Conservation (phyloP, 2,888 invertebrate genomes). For the Agrotis segetum region DNA sequence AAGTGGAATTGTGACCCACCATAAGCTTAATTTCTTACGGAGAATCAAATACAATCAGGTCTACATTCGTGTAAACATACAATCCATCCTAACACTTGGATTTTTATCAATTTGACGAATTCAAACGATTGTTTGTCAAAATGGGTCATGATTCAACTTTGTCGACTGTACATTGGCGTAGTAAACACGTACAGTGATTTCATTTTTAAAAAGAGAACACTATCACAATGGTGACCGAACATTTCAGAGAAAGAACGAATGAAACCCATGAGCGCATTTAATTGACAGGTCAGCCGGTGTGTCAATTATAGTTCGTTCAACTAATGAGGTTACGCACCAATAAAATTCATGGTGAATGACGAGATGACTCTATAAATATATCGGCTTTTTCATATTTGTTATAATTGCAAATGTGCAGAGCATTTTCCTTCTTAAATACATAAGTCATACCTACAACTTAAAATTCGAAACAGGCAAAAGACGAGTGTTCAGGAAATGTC, state of each 20-base stretch:
- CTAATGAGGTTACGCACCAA: slow-evolving; percentile 86
- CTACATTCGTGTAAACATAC: too few relatives aligned
- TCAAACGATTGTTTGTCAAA: too few relatives aligned
- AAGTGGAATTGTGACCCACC: too few relatives aligned
- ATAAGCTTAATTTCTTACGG: too few relatives aligned
- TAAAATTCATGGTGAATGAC: slow-evolving; percentile 77
- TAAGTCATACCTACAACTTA: too few relatives aligned
- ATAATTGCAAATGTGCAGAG: slow-evolving; percentile 26
- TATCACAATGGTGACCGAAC: slow-evolving; percentile 17
- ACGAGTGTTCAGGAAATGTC: too few relatives aligned
- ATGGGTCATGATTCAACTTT: too few relatives aligned
- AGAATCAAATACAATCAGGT: too few relatives aligned
- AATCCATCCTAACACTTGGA: too few relatives aligned
- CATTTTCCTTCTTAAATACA: too few relatives aligned
- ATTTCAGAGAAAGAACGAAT: slow-evolving; percentile 65
- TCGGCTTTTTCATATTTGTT: slow-evolving; percentile 40
- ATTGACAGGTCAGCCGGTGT: slow-evolving; percentile 90
- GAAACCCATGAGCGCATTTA: slow-evolving; percentile 77
- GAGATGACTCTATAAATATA: slow-evolving; percentile 63
- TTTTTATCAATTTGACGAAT: too few relatives aligned
- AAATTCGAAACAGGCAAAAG: too few relatives aligned
- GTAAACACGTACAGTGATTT: slow-evolving; percentile 6
- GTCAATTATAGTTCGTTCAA: slow-evolving; percentile 89
- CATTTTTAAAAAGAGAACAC: slow-evolving; percentile 7
- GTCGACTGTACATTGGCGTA: background rate